Conservation (phyloP, 2,888 invertebrate genomes). For the Leptinotarsa haldemani region DNA sequence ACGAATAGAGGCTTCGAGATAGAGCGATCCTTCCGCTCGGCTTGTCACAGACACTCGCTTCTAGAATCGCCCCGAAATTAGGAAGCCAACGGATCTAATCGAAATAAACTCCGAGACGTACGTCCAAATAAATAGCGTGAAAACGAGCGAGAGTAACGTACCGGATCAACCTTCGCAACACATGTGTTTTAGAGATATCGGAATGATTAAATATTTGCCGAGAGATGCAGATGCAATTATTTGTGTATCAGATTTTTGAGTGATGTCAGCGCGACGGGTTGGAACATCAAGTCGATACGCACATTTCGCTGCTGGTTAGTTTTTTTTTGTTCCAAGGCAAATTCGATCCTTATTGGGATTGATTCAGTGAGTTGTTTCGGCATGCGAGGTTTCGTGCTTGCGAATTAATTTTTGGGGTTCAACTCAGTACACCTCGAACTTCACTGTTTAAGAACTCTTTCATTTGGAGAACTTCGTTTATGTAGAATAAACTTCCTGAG, state of each 20-base stretch:
- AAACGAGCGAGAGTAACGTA: conserved; percentile 56
- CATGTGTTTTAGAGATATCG: conserved; percentile 55
- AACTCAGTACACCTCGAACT: too few relatives aligned
- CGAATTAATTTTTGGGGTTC: too few relatives aligned
- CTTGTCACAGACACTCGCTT: background rate
- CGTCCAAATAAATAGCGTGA: conserved; percentile 51
- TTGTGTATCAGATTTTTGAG: conserved; percentile 32
- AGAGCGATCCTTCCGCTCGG: too few relatives aligned
- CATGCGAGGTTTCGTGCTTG: background rate
- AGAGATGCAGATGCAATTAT: conserved; percentile 58
- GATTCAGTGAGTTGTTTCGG: background rate
- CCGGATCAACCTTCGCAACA: conserved; percentile 59
- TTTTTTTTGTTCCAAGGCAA: background rate
- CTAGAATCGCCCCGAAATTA: background rate
- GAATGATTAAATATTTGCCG: conserved; percentile 57
- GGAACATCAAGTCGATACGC: background rate
- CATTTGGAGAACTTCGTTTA: too few relatives aligned
- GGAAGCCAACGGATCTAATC: conserved; percentile 8
- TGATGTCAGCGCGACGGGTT: background rate
- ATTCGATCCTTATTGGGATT: background rate
- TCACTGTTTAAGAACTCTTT: too few relatives aligned
- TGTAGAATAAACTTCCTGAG: too few relatives aligned
- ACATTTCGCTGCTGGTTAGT: background rate
- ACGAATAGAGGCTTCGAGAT: background rate
- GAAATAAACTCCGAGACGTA: conserved; percentile 18